A percentile compares a stretch with the other conserved stretches of the same genome.
These are phyloP conservation scores for Cheirogaleus major DNA, from an alignment of 2,797 vertebrate species.

Conservation along the genomic window DNA sequence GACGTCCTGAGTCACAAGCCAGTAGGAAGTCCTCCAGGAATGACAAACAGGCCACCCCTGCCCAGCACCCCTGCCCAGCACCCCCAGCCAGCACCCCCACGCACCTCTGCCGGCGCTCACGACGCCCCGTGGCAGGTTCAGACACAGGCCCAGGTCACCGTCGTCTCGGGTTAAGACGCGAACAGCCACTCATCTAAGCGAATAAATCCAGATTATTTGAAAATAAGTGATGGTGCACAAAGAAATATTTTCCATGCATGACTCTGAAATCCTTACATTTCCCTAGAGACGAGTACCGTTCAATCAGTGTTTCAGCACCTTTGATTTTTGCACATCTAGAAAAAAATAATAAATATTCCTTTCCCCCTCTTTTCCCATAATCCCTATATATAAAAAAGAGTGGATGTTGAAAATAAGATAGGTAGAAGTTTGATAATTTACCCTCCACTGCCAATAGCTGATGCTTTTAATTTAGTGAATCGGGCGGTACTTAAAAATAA, in stretches of 20 bases:
- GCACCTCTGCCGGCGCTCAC: not conserved
- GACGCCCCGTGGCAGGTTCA: not conserved
- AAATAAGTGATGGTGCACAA: not conserved
- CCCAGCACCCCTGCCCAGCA: too few species aligned
- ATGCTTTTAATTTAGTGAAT: constrained; percentile 37
- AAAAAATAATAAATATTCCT: not conserved
- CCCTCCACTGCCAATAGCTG: not conserved
- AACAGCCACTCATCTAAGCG: not conserved
- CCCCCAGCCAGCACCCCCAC: too few species aligned
- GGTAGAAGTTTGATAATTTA: not conserved
- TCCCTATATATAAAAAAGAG: not conserved
- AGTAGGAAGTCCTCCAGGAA: not conserved
- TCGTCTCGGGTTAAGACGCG: not conserved
- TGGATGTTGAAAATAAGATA: constrained; percentile 29
- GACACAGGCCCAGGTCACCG: not conserved
- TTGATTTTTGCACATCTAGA: not conserved
- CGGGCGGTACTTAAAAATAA: constrained; percentile 52
- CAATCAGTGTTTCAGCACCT: not conserved
- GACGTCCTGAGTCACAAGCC: not conserved
- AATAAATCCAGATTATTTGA: not conserved
- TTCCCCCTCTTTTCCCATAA: not conserved
- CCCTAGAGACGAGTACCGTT: not conserved
- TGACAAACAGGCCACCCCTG: not conserved
- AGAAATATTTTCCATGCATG: not conserved
- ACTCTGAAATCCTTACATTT: not conserved